Evolutionary conservation across 1,140 invertebrate genomes (phyloP), one percentile per base, ranked within the genome.

Genomic region (Neodiprion virginianus): DNA sequence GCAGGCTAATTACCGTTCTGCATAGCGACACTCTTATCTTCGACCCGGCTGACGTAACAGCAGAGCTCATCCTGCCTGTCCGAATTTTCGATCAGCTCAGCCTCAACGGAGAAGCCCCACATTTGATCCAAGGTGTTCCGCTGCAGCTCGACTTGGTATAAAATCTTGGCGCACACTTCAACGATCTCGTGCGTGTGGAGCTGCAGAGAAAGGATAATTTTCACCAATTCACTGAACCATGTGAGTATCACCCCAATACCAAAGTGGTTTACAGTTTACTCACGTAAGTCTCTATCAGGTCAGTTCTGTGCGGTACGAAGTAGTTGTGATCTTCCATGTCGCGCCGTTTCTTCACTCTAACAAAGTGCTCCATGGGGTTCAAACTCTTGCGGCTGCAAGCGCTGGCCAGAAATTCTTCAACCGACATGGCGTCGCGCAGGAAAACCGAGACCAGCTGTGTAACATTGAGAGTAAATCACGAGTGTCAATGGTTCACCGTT

Each of bases 21-120:
- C 93, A 97, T 96, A 66, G 96, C 96, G 48, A 98, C 95, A 85
- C 96, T 96, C 82, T 97, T 96, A 82, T 97, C 96, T 86, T 97
- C 96, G 71, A 99, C 97, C 69, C 97, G 92, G 87, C 96, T 97
- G 79, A 99, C 96, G 88, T 98, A 99, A 87, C 98, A 98, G 87
- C 97, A 97, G 65, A 99, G 92, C 87, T 99, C 97, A 86, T 99
- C 97, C 86, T 99, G 97, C 67, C 96, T 90, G 85, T 99, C 97
- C 14, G 95, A 93, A 88, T 98, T 98, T 88, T 98, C 97, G 74
- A 98, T 97, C 69, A 99, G 90, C 88, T 99, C 97, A 5, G 97
- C 97, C 87, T 99, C 98, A 40, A 99, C 97, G 74, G 96, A 97
- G 89, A 99, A 98, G 75, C 98, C 98, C 95, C 97, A 99, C 95